Evolutionary conservation across 2,888 invertebrate genomes (phyloP), one percentile per base, ranked within the genome.

Genomic region (Agrotis exclamationis): DNA sequence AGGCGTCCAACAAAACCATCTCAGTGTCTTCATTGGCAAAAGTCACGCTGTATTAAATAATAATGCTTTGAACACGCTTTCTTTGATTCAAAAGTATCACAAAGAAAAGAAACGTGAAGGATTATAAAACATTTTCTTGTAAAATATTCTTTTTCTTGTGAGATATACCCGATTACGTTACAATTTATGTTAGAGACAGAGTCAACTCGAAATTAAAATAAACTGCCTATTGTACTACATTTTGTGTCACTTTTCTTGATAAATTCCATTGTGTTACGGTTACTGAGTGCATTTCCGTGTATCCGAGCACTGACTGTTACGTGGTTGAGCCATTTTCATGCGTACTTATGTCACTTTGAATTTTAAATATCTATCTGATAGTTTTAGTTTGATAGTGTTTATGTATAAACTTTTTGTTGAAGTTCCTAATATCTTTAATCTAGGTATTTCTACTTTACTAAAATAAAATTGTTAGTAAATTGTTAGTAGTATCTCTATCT

Each of bases 261-360:
- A 76, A 77, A 79, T 74, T 65, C 28, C 51, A 22, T 59, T 54
- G 44, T 62, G 22, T 14, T 53, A 56, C 47, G 44, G 47, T 63
- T 47, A 58, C 53, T 53, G 59, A 82, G 76, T 83, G 67, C 74
- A 83, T 79, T 72, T 80, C 53, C 65, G 14, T 83, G 80, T 76
- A 63, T 6, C 9, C 22, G 65, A 24, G 20, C 47, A 54, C 2
- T 53, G 16, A 65, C 48, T 33, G 50, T 51, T 28, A 64, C 44
- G 13, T 45, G 7, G 7, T 24, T 63, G 57, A 45, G 2, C 24
- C 44, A 69, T 69, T 76, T 65, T 51, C 22, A 58, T 58, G 39
- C 6, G 14, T 39, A 44, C 14, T 45, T 57, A 24, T 20, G 6
- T 39, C n/a, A n/a, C 13, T 33, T 56, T n/a, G n/a, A 54, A 54